phyloP scores from a whole-genome alignment of 2,888 invertebrate species.

The Hedychridium roseum region DNA sequence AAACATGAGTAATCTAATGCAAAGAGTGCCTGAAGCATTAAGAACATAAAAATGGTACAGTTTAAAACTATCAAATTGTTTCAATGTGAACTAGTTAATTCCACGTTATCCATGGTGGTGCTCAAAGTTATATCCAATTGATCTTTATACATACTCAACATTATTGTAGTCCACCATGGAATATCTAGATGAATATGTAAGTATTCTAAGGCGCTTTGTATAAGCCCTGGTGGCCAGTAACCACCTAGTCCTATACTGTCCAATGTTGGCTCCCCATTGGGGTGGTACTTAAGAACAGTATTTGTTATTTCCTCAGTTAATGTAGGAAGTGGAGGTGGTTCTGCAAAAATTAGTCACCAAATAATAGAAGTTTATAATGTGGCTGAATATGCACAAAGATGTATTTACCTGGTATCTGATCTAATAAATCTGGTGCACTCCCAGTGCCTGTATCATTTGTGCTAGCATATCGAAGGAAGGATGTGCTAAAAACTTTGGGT shows the following conservation, averaged over 20 bases:
- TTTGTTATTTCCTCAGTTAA: constrained; percentile 32
- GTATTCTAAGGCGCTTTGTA: constrained; percentile 83
- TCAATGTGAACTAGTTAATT: constrained; percentile 5
- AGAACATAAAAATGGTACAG: constrained; percentile 6
- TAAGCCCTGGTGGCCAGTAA: constrained; percentile 78
- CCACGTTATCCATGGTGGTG: too few species aligned
- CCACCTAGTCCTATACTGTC: constrained; percentile 84
- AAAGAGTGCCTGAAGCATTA: constrained; percentile 70
- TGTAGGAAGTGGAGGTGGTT: constrained; percentile 48
- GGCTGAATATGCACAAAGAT: neutral
- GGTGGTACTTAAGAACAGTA: constrained; percentile 12
- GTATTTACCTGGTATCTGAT: constrained; percentile 48
- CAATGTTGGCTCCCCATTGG: constrained; percentile 78
- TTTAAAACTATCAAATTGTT: constrained; percentile 8
- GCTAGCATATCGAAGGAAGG: constrained; percentile 42
- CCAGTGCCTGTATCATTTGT: constrained; percentile 17
- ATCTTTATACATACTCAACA: constrained; percentile 67
- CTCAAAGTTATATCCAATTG: constrained; percentile 4
- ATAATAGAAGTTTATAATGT: constrained; percentile 2
- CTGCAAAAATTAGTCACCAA: constrained; percentile 27
- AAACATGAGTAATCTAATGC: constrained; percentile 79
- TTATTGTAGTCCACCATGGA: constrained; percentile 94
- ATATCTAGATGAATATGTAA: constrained; percentile 81
- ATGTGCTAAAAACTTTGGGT: constrained; percentile 21
- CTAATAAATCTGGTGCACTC: constrained; percentile 13